Evolutionary conservation across 2,888 invertebrate species (phyloP).

Genomic region (Chloromyia formosa): DNA sequence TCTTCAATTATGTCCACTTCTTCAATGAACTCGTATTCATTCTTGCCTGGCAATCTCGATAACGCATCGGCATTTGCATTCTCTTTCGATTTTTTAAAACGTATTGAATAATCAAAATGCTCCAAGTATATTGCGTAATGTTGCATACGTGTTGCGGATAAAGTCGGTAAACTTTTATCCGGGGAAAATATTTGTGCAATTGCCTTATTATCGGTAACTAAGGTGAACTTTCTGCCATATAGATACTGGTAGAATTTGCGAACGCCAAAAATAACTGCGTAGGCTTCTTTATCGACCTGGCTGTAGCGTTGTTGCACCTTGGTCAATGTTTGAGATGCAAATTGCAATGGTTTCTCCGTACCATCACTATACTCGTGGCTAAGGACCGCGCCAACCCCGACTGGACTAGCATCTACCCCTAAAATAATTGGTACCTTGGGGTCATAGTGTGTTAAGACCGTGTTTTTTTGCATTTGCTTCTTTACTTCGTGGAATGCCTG

Average conservation of each 20-base stretch:
- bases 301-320: slow-evolving; percentile 55
- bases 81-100: slow-evolving; percentile 45
- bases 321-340: slow-evolving; percentile 50
- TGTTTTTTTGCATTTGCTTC: neutral
- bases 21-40: no score
- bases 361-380: slow-evolving; percentile 56
- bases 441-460: neutral
- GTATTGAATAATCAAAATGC: slow-evolving; percentile 50
- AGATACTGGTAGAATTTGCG: slow-evolving; percentile 59
- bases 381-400: slow-evolving; percentile 49
- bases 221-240: slow-evolving; percentile 54
- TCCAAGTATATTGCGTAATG: slow-evolving; percentile 52
- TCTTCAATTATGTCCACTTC: slow-evolving; percentile 21
- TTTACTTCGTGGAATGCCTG: no score
- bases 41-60: slow-evolving; percentile 48
- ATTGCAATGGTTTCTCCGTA: slow-evolving; percentile 58
- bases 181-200: slow-evolving; percentile 50
- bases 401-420: slow-evolving; percentile 54
- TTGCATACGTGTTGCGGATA: slow-evolving; percentile 43
- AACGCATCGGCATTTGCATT: slow-evolving; percentile 51
- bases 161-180: slow-evolving; percentile 47
- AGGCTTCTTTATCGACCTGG: slow-evolving; percentile 55
- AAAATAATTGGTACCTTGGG: slow-evolving; percentile 48
- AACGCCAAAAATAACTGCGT: slow-evolving; percentile 58
- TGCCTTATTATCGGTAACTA: slow-evolving; percentile 53